phyloP scores from a whole-genome alignment of 2,888 invertebrate genomes.

The Pasiphila rectangulata region DNA sequence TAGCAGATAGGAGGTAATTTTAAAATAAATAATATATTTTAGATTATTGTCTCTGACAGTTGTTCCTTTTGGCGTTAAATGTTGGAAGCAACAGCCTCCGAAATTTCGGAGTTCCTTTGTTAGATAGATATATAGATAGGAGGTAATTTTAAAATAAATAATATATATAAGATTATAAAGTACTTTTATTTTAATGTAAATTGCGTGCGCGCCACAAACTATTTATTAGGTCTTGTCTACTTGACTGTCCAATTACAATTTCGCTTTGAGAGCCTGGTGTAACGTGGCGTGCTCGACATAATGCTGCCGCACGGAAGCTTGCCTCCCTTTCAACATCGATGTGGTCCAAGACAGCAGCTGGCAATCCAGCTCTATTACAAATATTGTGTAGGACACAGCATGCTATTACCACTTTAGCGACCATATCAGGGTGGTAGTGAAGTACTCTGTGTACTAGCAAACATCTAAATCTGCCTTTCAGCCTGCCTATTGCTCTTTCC shows the following conservation, averaged over 20 bases:
- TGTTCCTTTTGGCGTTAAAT: too few relatives aligned
- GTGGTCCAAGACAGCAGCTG: slow-evolving; percentile 1
- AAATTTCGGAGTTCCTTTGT: too few relatives aligned
- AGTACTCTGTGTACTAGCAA: slow-evolving; percentile 4
- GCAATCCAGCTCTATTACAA: slow-evolving; percentile 7
- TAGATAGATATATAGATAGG: too few relatives aligned
- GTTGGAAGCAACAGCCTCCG: too few relatives aligned
- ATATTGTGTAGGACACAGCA: slow-evolving; percentile 11
- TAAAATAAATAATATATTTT: too few relatives aligned
- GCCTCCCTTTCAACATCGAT: not conserved
- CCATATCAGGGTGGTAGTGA: slow-evolving; percentile 11
- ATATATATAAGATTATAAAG: not conserved
- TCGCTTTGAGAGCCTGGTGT: not conserved
- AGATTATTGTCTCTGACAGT: too few relatives aligned
- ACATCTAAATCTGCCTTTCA: slow-evolving; percentile 13
- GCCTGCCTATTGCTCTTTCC: slow-evolving; percentile 7
- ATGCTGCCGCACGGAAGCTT: not conserved
- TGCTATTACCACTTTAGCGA: slow-evolving; percentile 2
- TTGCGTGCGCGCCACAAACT: too few relatives aligned
- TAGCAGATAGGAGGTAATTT: too few relatives aligned
- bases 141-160: not conserved
- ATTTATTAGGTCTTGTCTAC: not conserved
- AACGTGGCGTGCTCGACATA: not conserved
- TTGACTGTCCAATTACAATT: not conserved
- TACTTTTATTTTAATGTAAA: not conserved